Base-by-base conservation (phyloP, 2,113 vertebrate genomes). In the Pollimyrus isidori region DNA sequence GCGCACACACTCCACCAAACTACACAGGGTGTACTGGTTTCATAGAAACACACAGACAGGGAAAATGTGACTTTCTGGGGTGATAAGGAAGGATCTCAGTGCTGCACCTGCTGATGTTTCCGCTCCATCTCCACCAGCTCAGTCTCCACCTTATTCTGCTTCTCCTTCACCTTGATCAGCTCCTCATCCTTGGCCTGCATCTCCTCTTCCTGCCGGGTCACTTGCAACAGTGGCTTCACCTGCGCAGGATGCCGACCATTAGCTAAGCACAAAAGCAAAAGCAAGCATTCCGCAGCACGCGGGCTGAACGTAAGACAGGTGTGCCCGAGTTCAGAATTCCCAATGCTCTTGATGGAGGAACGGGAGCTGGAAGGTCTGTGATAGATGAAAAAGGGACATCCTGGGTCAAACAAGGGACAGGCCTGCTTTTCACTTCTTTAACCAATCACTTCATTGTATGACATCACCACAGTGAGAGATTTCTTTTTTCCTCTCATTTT, bases 121-220 rank as follows among this genome's bases (percentile, higher is more conserved):
- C 96, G 91, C 92, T 96, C 97, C 97, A 97, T 97, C 89, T 97
- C 97, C 88, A 96, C 96, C 1, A 97, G 95, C 87, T 97, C 97
- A 11, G 95, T 95, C 86, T 97, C 97, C 91, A 96, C 97, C 90
- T 97, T 97, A 0, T 93, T 96, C 91, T 97, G 97, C 84, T 96
- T 97, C 92, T 97, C 97, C 73, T 96, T 97, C 93, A 97, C 96
- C 89, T 97, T 97, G 92, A 96, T 87, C 50, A 97, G 92, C 89
- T 97, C 97, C 84, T 97, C 97, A 0, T 97, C 97, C 91, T 97
- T 97, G 90, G 97, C 96, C 92, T 96, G 95, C 83, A 97, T 95
- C 26, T 97, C 97, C 46, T 97, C 97, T 45, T 97, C 97, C 53
- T 97, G 97, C 50, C 97, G 96, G 50, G 96, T 97, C 17, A 97